Base-by-base conservation (phyloP, 2,888 invertebrate genomes). In the Pollenia angustigena region DNA sequence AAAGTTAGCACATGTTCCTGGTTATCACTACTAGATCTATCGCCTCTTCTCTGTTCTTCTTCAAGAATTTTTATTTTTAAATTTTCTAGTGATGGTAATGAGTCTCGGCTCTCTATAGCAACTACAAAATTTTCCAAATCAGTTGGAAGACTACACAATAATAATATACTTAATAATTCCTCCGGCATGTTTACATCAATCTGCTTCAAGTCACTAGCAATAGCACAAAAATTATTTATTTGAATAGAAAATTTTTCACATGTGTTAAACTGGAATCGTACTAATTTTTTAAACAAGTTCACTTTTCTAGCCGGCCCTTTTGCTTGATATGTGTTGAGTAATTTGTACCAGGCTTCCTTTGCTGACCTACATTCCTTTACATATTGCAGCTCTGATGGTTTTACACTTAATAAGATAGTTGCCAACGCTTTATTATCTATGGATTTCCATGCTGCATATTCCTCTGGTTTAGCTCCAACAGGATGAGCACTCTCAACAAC, bases 381-480 rank as follows among this genome's bases (percentile, higher is more conserved):
- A 14, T 60, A 42, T 7, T 50, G 48, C 11, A 68, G 50, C 14
- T 68, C 66, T 7, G 23, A 12, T 12, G 68, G 12, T 32, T 68
- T 68, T 52, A 12, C 66, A 42, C 46, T 89, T 44, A 78, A 14
- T 11, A 50, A 46, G 11, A 78, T 50, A 11, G 48, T 32, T 2
- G 74, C 76, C 48, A 82, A 46, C 4, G 80, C 85, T 58, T 85
- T 85, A 32, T 46, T 46, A 48, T 80, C 80, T 11, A 40, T 32
- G 9, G 58, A 42, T 12, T 68, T 56, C 62, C 68, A 85, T 8
- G 16, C 58, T 8, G 40, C 68, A 11, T 60, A 16, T 44, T 75
- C 69, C 7, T 52, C 52, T 8, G 60, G 9, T 32, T 48, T 44
- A 1, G n/a, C 46, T 9, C 7, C 14, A n/a, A 52, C 9, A 9